Conservation (phyloP, 2,888 invertebrate genomes). For the Eupithecia inturbata region DNA sequence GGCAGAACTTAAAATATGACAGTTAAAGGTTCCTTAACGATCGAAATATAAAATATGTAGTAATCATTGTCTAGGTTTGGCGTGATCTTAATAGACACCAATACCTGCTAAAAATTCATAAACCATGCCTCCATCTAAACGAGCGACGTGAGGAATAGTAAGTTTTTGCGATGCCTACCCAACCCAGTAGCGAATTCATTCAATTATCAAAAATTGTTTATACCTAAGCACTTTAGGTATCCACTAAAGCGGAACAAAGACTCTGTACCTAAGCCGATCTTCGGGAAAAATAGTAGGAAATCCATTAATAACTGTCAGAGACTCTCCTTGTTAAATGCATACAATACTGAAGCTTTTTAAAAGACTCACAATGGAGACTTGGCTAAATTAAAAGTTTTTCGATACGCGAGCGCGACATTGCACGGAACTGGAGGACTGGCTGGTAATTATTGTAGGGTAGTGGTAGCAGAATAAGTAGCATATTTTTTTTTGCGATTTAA, state of each 20-base stretch:
- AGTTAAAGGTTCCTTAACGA: no score
- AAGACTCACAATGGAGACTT: conserved; percentile 79
- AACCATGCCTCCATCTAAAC: not conserved
- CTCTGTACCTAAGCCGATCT: conserved; percentile 76
- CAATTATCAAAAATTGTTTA: conserved; percentile 30
- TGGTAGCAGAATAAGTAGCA: conserved; percentile 45
- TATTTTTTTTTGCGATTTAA: not conserved
- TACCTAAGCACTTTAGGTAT: conserved; percentile 43
- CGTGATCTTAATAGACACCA: no score
- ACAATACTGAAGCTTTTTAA: conserved; percentile 84
- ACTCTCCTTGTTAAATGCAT: conserved; percentile 83
- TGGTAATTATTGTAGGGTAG: conserved; percentile 78
- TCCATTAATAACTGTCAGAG: conserved; percentile 82
- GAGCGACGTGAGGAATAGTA: not conserved
- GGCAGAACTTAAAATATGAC: no score
- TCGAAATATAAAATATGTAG: no score
- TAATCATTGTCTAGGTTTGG: no score
- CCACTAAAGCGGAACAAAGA: conserved; percentile 69
- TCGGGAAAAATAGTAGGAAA: conserved; percentile 82
- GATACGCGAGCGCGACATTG: conserved; percentile 81
- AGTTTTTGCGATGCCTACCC: not conserved
- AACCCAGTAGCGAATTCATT: conserved; percentile 8
- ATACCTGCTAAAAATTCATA: not conserved
- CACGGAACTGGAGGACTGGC: conserved; percentile 77
- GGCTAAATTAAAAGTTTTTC: conserved; percentile 85